These are phyloP conservation scores for Megaptera novaeangliae DNA, from an alignment of 2,113 vertebrate species.

Conservation along the genomic window DNA sequence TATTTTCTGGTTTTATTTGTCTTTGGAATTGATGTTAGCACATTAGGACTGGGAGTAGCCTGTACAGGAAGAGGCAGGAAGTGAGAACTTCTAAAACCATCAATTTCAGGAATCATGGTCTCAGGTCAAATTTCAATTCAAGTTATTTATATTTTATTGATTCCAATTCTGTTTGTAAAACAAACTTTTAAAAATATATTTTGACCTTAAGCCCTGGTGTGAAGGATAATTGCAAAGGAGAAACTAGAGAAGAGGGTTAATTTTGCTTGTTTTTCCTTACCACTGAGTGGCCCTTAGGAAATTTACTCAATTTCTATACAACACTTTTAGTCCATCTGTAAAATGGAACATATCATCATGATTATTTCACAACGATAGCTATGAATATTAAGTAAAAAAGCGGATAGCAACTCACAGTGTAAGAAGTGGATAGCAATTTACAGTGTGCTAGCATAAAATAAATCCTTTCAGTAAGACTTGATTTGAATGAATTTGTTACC, in stretches of 20 bases:
- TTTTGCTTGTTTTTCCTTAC: background rate
- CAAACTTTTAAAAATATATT: background rate
- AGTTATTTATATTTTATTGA: background rate
- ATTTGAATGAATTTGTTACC: background rate
- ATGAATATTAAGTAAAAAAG: background rate
- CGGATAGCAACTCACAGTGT: background rate
- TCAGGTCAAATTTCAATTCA: background rate
- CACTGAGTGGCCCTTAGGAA: background rate
- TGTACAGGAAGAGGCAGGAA: background rate
- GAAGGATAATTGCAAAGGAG: background rate
- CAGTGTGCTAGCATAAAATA: background rate
- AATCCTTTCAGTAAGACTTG: background rate
- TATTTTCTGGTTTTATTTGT: background rate
- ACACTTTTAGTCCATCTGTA: background rate
- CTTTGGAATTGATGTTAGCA: background rate
- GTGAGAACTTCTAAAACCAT: background rate
- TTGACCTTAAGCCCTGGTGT: background rate
- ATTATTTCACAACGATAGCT: background rate
- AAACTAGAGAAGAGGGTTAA: background rate
- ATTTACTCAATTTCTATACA: background rate
- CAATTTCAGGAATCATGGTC: background rate
- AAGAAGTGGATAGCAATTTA: background rate
- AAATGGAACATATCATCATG: background rate
- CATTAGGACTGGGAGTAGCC: accelerated
- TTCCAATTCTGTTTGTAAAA: background rate